Conservation (phyloP, 2,888 invertebrate genomes). For the Oscheius sp. region DNA sequence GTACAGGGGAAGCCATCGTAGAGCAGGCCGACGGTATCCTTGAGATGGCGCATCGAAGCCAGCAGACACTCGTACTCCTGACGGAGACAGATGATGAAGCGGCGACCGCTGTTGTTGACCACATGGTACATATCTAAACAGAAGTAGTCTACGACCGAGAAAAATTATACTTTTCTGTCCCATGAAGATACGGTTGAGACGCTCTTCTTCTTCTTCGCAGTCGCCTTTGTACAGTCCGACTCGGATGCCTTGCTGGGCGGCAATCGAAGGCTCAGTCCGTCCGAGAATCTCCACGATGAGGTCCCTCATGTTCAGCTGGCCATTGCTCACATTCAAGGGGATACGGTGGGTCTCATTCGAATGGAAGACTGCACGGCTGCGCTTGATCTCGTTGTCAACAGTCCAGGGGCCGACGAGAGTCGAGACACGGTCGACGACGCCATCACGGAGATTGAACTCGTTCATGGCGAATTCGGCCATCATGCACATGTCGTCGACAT, state of each 20-base stretch:
- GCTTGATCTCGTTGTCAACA: slow-evolving; percentile 48
- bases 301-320: slow-evolving; percentile 44
- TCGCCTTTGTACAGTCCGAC: slow-evolving; percentile 57
- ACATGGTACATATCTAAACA: slow-evolving; percentile 37
- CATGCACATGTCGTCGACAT: slow-evolving; percentile 55
- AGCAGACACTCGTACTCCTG: slow-evolving; percentile 51
- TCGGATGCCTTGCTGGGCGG: slow-evolving; percentile 53
- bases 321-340: slow-evolving; percentile 45
- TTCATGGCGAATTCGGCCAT: slow-evolving; percentile 59
- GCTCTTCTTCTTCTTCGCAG: slow-evolving; percentile 32
- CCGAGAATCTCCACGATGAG: slow-evolving; percentile 59
- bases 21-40: slow-evolving; percentile 46
- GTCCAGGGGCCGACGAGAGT: slow-evolving; percentile 57
- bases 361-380: slow-evolving; percentile 56
- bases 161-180: slow-evolving; percentile 32
- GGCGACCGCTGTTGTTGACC: slow-evolving; percentile 44
- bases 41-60: slow-evolving; percentile 50
- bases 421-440: slow-evolving; percentile 57
- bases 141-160: neutral
- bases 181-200: slow-evolving; percentile 19
- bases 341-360: slow-evolving; percentile 63
- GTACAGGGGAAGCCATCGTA: slow-evolving; percentile 58
- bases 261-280: slow-evolving; percentile 57
- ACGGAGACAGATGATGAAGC: slow-evolving; percentile 54
- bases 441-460: slow-evolving; percentile 59